Evolutionary conservation across 1,140 invertebrate species (phyloP).

Genomic region (Aphelenchoides besseyi): DNA sequence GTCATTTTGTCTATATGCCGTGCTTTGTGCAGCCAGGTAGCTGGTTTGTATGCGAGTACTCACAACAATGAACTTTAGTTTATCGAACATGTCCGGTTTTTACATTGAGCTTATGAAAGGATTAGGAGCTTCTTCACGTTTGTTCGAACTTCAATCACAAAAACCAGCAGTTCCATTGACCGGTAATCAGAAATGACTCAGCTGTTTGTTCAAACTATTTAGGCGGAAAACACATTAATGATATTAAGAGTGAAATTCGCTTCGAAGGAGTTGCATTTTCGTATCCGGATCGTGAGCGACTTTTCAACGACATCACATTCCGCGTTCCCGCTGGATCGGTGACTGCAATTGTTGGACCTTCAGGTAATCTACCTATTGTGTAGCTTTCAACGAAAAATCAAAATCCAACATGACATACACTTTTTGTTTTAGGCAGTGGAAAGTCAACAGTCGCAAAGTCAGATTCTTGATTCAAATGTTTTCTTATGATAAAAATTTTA

Average conservation of each 20-base stretch:
- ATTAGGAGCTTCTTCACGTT: conserved; percentile 78
- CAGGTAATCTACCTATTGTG: too few relatives aligned
- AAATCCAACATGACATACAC: too few relatives aligned
- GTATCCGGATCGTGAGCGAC: conserved; percentile 67
- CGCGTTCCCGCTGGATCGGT: conserved; percentile 63
- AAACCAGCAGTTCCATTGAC: conserved; percentile 70
- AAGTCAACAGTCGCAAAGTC: conserved; percentile 66
- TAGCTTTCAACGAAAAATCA: too few relatives aligned
- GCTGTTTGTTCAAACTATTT: too few relatives aligned
- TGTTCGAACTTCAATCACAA: conserved; percentile 85
- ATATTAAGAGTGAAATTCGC: conserved; percentile 67
- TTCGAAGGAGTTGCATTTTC: conserved; percentile 67
- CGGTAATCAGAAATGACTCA: too few relatives aligned
- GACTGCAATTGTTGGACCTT: conserved; percentile 66
- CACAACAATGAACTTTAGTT: too few relatives aligned
- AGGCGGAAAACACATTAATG: conserved; percentile 64
- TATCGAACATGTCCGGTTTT: conserved; percentile 72
- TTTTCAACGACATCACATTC: conserved; percentile 66
- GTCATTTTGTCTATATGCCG: conserved; percentile 57
- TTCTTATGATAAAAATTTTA: too few relatives aligned
- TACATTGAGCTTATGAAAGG: conserved; percentile 90
- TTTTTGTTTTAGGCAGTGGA: too few relatives aligned
- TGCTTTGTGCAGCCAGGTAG: conserved; percentile 51
- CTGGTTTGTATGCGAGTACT: too few relatives aligned
- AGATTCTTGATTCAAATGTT: conserved; percentile 43